Evolutionary conservation across 2,113 vertebrate genomes (phyloP).

Genomic region (Salminus brasiliensis): DNA sequence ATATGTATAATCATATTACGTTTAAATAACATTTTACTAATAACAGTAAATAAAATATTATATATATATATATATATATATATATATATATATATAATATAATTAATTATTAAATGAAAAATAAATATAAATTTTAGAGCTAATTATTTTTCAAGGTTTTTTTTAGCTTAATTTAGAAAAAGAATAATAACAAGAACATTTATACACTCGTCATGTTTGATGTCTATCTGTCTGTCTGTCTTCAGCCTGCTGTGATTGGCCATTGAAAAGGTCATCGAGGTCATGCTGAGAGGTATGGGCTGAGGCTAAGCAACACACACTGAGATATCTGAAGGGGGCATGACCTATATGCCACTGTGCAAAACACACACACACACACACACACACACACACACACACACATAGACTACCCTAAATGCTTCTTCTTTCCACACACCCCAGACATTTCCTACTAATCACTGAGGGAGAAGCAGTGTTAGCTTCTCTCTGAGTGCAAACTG

Average conservation of each 20-base stretch:
- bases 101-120: too few species aligned
- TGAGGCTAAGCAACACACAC: slow-evolving; percentile 50
- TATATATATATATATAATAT: too few species aligned
- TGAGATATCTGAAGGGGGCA: slow-evolving; percentile 33
- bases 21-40: too few species aligned
- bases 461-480: slow-evolving; percentile 8
- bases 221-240: neutral
- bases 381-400: slow-evolving; percentile 23
- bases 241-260: slow-evolving; percentile 21
- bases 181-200: neutral
- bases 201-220: neutral
- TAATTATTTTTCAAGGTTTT: neutral
- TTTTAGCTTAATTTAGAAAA: neutral
- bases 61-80: too few species aligned
- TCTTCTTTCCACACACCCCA: slow-evolving; percentile 23
- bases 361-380: slow-evolving; percentile 21
- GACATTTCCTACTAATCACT: slow-evolving; percentile 27
- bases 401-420: slow-evolving; percentile 1
- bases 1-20: too few species aligned
- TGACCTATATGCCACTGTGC: slow-evolving; percentile 35
- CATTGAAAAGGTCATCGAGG: slow-evolving; percentile 48
- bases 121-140: too few species aligned
- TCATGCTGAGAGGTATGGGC: slow-evolving; percentile 37
- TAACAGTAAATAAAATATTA: too few species aligned
- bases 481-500: slow-evolving; percentile 6